Conservation (phyloP, 2,113 vertebrate genomes). For the Struthidea cinerea region DNA sequence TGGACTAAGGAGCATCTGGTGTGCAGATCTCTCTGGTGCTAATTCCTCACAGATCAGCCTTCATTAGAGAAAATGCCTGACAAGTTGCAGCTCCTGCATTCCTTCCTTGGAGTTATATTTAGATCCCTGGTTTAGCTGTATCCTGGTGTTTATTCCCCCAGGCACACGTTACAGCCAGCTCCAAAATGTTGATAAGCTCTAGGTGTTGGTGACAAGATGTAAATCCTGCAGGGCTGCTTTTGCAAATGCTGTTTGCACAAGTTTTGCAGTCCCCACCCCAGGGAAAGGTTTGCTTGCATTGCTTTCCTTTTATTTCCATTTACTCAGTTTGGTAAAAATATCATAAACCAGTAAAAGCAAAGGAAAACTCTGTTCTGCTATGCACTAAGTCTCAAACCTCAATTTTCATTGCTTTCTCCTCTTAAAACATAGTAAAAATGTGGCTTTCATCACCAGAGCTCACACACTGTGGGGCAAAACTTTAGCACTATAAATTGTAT, state of each 20-base stretch:
- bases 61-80: slow-evolving; percentile 28
- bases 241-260: not conserved
- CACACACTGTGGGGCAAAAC: not conserved
- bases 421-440: not conserved
- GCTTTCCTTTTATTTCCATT: not conserved
- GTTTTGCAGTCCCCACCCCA: not conserved
- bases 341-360: not conserved
- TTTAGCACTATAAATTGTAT: not conserved
- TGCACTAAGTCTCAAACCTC: not conserved
- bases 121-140: not conserved
- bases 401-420: not conserved
- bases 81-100: not conserved
- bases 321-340: not conserved
- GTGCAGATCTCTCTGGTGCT: not conserved
- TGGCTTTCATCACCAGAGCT: not conserved
- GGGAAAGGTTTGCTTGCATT: not conserved
- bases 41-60: not conserved
- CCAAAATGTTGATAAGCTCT: not conserved
- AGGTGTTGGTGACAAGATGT: not conserved
- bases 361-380: not conserved
- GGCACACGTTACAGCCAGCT: not conserved
- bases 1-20: not conserved
- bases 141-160: not conserved
- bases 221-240: not conserved
- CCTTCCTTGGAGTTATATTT: not conserved